Evolutionary conservation across 2,797 vertebrate species (phyloP), one percentile per base, ranked within the genome.

Genomic region (Gobio occitaniae): DNA sequence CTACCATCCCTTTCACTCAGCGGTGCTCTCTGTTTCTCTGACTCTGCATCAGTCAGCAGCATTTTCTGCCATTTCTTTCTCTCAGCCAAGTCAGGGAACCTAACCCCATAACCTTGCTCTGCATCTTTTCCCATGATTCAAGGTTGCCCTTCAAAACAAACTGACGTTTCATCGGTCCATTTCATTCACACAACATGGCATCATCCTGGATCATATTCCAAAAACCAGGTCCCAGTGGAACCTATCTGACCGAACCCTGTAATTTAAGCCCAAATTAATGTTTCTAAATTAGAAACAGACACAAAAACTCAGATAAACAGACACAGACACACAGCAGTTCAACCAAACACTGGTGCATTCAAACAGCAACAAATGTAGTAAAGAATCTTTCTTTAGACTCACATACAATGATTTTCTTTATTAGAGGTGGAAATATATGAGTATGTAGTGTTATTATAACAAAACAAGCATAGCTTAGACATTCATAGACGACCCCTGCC

Each of bases 31-130:
- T 0, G 10, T 69, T 44, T 78, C 56, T 80, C 75, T 65, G 25
- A 48, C 84, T 89, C 72, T 81, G 79, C 74, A 36, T 38, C 25
- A 36, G 83, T 89, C 84, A 88, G 86, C 90, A 84, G 59, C 76
- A 56, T 86, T 86, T 87, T 85, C 21, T 29, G 72, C 13, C 50
- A 7, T 56, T 83, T 87, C 47, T 88, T 50, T 74, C 54, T 83
- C 59, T 56, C 9, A 25, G 54, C 66, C 56, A 80, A 61, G 68
- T 82, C 47, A 44, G 48, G 69, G 47, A 80, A 86, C 41, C 72
- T 77, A 76, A 84, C 77, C 74, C 74, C 25, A 11, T 81, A 74
- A 76, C 80, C 72, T 84, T 84, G 74, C 21, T 8, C 36, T n/a
- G 17, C 78, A 71, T 38, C 21, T 65, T 77, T 38, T 80, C 66